These are phyloP conservation scores for Eupsittula cactorum DNA, from an alignment of 2,113 vertebrate genomes.

Conservation along the genomic window DNA sequence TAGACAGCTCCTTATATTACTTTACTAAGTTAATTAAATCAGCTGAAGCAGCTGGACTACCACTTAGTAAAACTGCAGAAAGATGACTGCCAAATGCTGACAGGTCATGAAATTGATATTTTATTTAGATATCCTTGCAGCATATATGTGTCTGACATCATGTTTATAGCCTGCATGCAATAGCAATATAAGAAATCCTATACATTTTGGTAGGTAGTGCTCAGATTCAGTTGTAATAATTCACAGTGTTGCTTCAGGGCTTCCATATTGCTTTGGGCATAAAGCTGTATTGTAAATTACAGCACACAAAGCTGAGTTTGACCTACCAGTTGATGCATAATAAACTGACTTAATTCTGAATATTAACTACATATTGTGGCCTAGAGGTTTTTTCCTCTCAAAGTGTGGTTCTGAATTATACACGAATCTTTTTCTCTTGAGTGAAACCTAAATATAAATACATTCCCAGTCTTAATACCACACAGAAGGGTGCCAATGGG, in stretches of 20 bases:
- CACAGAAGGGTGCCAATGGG: slow-evolving; percentile 64
- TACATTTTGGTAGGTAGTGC: slow-evolving; percentile 62
- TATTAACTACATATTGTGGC: slow-evolving; percentile 87
- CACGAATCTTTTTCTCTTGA: slow-evolving; percentile 79
- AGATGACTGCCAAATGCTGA: slow-evolving; percentile 63
- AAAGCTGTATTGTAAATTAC: slow-evolving; percentile 92
- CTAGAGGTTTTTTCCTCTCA: slow-evolving; percentile 84
- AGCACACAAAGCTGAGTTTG: slow-evolving; percentile 93
- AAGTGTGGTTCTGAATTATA: slow-evolving; percentile 87
- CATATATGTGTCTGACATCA: slow-evolving; percentile 47
- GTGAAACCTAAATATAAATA: slow-evolving; percentile 80
- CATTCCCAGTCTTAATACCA: slow-evolving; percentile 70
- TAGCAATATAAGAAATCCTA: slow-evolving; percentile 35
- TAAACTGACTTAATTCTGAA: slow-evolving; percentile 84
- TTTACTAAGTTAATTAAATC: neutral
- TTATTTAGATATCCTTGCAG: slow-evolving; percentile 76
- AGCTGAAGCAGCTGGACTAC: neutral
- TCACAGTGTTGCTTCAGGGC: slow-evolving; percentile 75
- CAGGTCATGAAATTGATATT: slow-evolving; percentile 61
- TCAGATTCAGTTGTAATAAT: slow-evolving; percentile 75
- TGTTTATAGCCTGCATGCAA: slow-evolving; percentile 60
- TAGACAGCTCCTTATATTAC: neutral
- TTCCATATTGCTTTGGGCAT: slow-evolving; percentile 88
- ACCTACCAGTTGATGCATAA: slow-evolving; percentile 92
- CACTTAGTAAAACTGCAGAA: neutral